These are phyloP conservation scores for Drosophila sproati DNA, from an alignment of 1,140 invertebrate genomes.

Conservation along the genomic window DNA sequence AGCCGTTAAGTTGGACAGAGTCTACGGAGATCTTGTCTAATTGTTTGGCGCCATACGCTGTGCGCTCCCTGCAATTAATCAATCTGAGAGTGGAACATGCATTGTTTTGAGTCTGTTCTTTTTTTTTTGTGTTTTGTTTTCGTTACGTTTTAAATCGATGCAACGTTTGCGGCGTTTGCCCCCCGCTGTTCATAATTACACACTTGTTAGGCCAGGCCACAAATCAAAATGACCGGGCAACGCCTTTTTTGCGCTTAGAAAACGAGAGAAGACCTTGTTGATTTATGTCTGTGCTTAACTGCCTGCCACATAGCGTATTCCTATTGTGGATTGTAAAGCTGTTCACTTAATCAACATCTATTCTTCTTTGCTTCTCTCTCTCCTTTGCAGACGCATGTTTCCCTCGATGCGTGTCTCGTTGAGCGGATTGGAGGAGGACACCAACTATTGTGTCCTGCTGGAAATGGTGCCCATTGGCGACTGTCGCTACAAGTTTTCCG, in stretches of 20 bases:
- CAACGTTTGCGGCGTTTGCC: constrained; percentile 29
- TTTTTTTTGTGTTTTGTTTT: constrained; percentile 48
- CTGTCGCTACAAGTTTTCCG: constrained; percentile 89
- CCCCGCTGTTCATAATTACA: constrained; percentile 70
- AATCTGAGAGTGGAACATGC: constrained; percentile 20
- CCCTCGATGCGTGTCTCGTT: constrained; percentile 90
- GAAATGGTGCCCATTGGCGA: constrained; percentile 90
- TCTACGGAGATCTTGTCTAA: constrained; percentile 66
- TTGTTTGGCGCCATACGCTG: constrained; percentile 68
- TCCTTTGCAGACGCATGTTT: constrained; percentile 93
- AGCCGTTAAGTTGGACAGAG: constrained; percentile 61
- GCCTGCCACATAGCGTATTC: not conserved
- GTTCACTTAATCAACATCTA: constrained; percentile 67
- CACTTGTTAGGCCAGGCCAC: constrained; percentile 79
- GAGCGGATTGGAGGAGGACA: constrained; percentile 90
- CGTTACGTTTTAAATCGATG: constrained; percentile 77
- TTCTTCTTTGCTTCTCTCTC: constrained; percentile 50
- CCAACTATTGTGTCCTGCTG: constrained; percentile 92
- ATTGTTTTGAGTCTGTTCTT: constrained; percentile 50
- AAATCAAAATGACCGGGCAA: constrained; percentile 68
- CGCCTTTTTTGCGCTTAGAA: constrained; percentile 56
- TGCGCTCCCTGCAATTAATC: constrained; percentile 63
- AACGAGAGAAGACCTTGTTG: constrained; percentile 23
- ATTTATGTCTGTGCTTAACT: constrained; percentile 49
- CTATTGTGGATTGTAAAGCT: constrained; percentile 10